Evolutionary conservation across 1,140 invertebrate species (phyloP).

Genomic region (Lepidotrigona ventralis): DNA sequence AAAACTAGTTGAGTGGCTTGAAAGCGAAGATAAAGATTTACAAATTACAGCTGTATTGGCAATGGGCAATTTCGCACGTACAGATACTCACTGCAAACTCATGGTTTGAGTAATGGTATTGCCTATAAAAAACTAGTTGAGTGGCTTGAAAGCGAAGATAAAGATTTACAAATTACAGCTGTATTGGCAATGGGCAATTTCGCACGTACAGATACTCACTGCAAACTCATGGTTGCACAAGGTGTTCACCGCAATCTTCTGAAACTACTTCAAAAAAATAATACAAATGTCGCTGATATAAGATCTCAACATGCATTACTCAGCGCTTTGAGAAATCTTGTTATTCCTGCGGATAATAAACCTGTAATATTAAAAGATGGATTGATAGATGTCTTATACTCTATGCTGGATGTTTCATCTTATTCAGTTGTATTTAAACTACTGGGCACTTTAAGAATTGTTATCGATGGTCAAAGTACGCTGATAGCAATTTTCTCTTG

Average conservation of each 20-base stretch:
- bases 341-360: conserved; percentile 91
- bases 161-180: conserved; percentile 89
- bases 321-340: conserved; percentile 90
- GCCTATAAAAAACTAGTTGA: conserved; percentile 87
- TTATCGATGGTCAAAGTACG: conserved; percentile 89
- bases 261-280: conserved; percentile 81
- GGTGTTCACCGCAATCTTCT: conserved; percentile 89
- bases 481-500: conserved; percentile 26
- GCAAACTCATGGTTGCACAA: conserved; percentile 89
- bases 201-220: conserved; percentile 91
- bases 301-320: conserved; percentile 91
- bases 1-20: conserved; percentile 88
- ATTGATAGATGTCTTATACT: conserved; percentile 86
- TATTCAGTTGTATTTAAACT: conserved; percentile 92
- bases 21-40: conserved; percentile 86
- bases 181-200: conserved; percentile 94
- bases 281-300: conserved; percentile 83
- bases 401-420: conserved; percentile 87
- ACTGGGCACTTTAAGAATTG: conserved; percentile 91
- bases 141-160: conserved; percentile 88
- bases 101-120: conserved; percentile 85
- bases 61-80: conserved; percentile 93
- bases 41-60: conserved; percentile 90
- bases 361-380: conserved; percentile 85
- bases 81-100: conserved; percentile 91